A percentile compares a stretch with the other conserved stretches of the same genome.
phyloP scores from a whole-genome alignment of 2,797 vertebrate species.

The Pterois miles region DNA sequence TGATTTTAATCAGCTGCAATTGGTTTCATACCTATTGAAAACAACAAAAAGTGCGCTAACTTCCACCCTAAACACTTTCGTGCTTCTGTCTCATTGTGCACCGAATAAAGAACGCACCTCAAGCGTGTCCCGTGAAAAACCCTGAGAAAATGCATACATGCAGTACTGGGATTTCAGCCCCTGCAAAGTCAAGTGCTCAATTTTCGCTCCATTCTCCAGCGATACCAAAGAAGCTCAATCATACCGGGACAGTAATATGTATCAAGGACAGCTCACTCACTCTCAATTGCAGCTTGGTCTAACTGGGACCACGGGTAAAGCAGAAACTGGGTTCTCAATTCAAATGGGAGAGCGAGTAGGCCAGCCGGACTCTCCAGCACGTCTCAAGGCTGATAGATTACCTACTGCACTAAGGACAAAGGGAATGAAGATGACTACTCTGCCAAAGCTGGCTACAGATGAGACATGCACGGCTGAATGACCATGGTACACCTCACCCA shows the following conservation, averaged over 20 bases:
- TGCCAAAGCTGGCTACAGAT: constrained; percentile 87
- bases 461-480: constrained; percentile 85
- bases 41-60: constrained; percentile 31
- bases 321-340: constrained; percentile 84
- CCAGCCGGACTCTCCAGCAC: constrained; percentile 82
- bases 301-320: constrained; percentile 79
- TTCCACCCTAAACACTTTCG: constrained; percentile 34
- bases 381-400: constrained; percentile 86
- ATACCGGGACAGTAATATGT: constrained; percentile 83
- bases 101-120: constrained; percentile 60
- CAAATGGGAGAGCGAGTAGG: constrained; percentile 85
- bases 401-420: constrained; percentile 87
- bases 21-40: constrained; percentile 20
- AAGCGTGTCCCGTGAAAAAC: constrained; percentile 69
- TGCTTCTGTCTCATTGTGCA: constrained; percentile 53
- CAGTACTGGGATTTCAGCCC: constrained; percentile 74
- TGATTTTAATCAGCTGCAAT: constrained; percentile 4
- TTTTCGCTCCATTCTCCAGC: constrained; percentile 80
- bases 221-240: constrained; percentile 86
- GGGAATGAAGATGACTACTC: constrained; percentile 88
- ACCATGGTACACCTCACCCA: constrained; percentile 81
- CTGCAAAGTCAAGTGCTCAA: constrained; percentile 85
- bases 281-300: constrained; percentile 84
- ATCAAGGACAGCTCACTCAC: constrained; percentile 88
- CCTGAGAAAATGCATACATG: constrained; percentile 77